Evolutionary conservation across 2,113 vertebrate species (phyloP), one percentile per base, ranked within the genome.

Genomic region (Oncorhynchus keta): DNA sequence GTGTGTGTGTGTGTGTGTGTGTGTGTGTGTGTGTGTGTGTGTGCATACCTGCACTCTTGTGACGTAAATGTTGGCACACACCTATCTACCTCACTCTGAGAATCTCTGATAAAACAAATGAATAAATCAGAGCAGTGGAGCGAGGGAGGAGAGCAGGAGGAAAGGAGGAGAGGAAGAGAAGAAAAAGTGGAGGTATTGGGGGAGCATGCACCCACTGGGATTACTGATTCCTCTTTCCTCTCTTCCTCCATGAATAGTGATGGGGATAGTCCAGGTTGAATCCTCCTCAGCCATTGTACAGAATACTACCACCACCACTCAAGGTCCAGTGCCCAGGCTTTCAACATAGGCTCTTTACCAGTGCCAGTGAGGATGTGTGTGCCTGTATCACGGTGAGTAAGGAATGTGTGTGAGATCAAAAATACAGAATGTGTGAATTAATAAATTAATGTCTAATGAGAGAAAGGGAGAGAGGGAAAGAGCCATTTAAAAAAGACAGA

Each of bases 91-190:
- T 3, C 79, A 68, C 83, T 75, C 26, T 59, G 87, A 82, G 82
- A 87, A 86, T 86, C 84, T 90, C 89, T 87, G 82, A 92, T 90
- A 85, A 48, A 81, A 82, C 81, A 83, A 89, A 90, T 90, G 85
- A 87, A 89, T 90, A 89, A 92, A 90, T 89, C 81, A 86, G 78
- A 75, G 77, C 76, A 76, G 75, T 77, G 83, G 80, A 80, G 85
- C 79, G 85, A 87, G 83, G 68, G 57, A 82, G 78, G 70, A 86
- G 80, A 89, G 83, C 76, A 74, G 24, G 65, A 3, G 48, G 26
- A 45, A 35, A 35, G 51, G 20, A 45, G 20, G 30, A n/a, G 39
- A 75, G 57, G 80, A 66, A 81, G 81, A 72, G 76, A 76, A 79
- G 84, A 83, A 45, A 72, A 20, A 61, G 51, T 72, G 80, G 84